phyloP scores from a whole-genome alignment of 2,888 invertebrate species.

The Aphelenchoides bicaudatus region DNA sequence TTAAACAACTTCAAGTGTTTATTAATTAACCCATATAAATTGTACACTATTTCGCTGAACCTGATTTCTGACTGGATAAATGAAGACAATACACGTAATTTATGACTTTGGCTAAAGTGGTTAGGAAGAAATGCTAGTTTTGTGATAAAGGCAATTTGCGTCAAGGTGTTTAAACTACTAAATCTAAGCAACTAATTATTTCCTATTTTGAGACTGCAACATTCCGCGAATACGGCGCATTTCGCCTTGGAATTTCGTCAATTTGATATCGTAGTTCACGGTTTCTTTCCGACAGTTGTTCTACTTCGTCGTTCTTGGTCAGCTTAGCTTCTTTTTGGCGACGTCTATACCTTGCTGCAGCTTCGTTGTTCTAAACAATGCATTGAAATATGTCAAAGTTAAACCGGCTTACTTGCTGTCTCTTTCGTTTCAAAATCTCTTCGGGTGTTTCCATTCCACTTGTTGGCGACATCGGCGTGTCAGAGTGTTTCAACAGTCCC shows the following conservation, averaged over 20 bases:
- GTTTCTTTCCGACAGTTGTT: constrained; percentile 38
- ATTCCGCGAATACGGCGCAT: constrained; percentile 16
- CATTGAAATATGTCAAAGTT: not conserved
- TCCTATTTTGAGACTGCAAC: no score
- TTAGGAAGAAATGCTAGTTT: no score
- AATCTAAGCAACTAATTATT: no score
- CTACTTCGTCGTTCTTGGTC: constrained; percentile 37
- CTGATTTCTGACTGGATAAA: no score
- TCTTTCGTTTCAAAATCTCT: constrained; percentile 47
- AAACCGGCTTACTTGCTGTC: constrained; percentile 40
- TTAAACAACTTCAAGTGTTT: no score
- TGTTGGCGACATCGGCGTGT: not conserved
- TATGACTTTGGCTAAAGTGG: no score
- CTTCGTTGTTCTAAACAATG: constrained; percentile 48
- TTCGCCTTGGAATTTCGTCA: constrained; percentile 28
- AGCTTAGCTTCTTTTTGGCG: constrained; percentile 46
- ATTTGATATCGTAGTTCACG: constrained; percentile 36
- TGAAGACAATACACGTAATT: no score
- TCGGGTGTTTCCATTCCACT: constrained; percentile 38
- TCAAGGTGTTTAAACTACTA: no score
- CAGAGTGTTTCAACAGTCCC: not conserved
- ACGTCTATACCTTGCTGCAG: constrained; percentile 52
- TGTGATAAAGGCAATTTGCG: no score
- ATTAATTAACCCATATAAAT: no score
- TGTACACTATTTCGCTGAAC: no score